These are phyloP conservation scores for Temnothorax rugatulus DNA, from an alignment of 2,888 invertebrate species.

Conservation along the genomic window DNA sequence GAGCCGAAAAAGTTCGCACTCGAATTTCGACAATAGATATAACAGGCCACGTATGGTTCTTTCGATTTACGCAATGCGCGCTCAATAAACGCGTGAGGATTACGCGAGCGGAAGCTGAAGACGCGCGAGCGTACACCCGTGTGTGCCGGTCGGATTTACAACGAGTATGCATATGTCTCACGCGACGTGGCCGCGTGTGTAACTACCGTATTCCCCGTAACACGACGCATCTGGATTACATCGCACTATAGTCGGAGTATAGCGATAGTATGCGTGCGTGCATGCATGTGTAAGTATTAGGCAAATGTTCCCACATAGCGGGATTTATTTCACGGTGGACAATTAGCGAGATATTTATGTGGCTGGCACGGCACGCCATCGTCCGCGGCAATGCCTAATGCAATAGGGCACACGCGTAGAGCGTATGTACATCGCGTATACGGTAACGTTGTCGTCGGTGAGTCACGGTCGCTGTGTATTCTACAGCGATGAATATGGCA, in stretches of 20 bases:
- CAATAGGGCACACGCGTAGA: slow-evolving; percentile 4
- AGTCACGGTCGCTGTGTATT: slow-evolving; percentile 18
- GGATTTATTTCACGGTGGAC: slow-evolving; percentile 82
- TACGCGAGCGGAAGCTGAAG: slow-evolving; percentile 19
- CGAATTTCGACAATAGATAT: neutral
- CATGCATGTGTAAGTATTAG: slow-evolving; percentile 46
- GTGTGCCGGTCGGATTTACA: slow-evolving; percentile 36
- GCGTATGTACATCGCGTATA: neutral
- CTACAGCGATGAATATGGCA: slow-evolving; percentile 35
- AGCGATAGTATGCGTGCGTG: neutral
- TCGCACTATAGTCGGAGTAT: neutral
- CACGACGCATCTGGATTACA: slow-evolving; percentile 35
- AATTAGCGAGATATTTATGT: slow-evolving; percentile 83
- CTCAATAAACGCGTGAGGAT: slow-evolving; percentile 14
- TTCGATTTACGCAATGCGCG: slow-evolving; percentile 20
- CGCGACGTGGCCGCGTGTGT: slow-evolving; percentile 27
- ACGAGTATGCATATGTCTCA: slow-evolving; percentile 23
- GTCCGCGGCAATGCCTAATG: slow-evolving; percentile 39
- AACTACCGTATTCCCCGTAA: slow-evolving; percentile 9
- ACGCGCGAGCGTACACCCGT: slow-evolving; percentile 23
- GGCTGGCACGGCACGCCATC: slow-evolving; percentile 73
- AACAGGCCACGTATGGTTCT: neutral
- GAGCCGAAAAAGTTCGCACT: neutral
- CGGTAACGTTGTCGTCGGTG: slow-evolving; percentile 23
- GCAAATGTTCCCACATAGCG: slow-evolving; percentile 77